Percentiles rank a stretch among this genome's conserved stretches.
phyloP scores from a whole-genome alignment of 2,888 invertebrate species.

The Scaptomyza polygonia region DNA sequence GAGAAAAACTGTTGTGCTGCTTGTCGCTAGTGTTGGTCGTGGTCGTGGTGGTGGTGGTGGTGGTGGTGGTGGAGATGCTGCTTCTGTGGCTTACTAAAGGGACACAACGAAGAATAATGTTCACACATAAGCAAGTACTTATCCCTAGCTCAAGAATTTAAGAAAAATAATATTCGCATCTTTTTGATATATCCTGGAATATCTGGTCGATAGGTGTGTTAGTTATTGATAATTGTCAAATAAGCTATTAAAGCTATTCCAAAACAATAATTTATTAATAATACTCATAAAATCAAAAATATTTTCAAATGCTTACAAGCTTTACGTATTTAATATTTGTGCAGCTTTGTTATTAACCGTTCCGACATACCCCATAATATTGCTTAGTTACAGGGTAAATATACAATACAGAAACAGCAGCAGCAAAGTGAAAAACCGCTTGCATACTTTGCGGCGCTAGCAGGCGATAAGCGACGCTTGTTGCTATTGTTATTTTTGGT shows the following conservation, averaged over 20 bases:
- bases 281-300: too few species aligned
- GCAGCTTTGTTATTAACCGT: not conserved
- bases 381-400: slow-evolving; percentile 27
- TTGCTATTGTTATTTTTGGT: slow-evolving; percentile 55
- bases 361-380: not conserved
- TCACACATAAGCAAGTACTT: slow-evolving; percentile 75
- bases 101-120: slow-evolving; percentile 76
- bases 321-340: too few species aligned
- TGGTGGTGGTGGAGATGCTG: slow-evolving; percentile 2
- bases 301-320: too few species aligned
- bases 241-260: not conserved
- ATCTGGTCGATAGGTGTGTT: not conserved
- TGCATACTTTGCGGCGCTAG: slow-evolving; percentile 73
- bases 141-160: slow-evolving; percentile 39
- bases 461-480: slow-evolving; percentile 73
- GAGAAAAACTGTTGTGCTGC: slow-evolving; percentile 24
- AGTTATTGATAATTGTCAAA: not conserved
- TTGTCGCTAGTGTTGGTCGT: slow-evolving; percentile 1
- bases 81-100: slow-evolving; percentile 64
- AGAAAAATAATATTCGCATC: slow-evolving; percentile 1
- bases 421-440: slow-evolving; percentile 72
- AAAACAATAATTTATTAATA: not conserved
- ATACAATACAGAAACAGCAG: slow-evolving; percentile 34
- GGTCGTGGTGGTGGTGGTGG: not conserved
- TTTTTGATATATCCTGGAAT: slow-evolving; percentile 30